Base-by-base conservation (phyloP, 1,140 invertebrate genomes). In the Gonioctena quinquepunctata region DNA sequence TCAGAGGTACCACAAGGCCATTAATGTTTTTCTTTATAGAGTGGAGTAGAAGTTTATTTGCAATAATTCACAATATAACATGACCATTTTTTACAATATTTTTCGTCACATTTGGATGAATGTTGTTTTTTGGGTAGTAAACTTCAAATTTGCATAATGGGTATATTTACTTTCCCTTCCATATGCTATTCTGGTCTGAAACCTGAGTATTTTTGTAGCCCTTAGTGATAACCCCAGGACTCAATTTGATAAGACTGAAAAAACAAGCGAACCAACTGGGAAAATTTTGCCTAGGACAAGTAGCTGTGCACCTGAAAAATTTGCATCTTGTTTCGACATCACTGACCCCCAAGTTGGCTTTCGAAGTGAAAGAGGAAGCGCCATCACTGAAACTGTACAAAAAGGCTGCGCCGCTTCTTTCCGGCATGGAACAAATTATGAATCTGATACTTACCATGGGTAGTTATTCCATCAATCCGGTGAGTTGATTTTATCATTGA, bases 341-440 rank as follows among this genome's bases (percentile, higher is more conserved):
- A 21, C 77, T 86, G 50, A 82, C 79, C 66, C 85, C 85, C 18
- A 79, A 83, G 69, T 76, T 89, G 5, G 81, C 81, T 42, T 85
- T 90, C 48, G 82, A 88, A 75, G 86, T 91, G 2, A 84, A 85
- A 3, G 86, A 87, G 71, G 87, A 88, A 56, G 83, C 85, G 33
- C 86, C 87, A 16, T 85, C 82, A 5, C 78, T 87, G 63, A 82
- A 86, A 54, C 79, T 87, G 8, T 84, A 90, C 66, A 82, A 83
- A 72, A 77, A 80, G 60, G 84, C 83, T 19, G 81, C 85, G 73
- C 81, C 85, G 73, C 82, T 93, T 26, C 84, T 93, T 5, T 89
- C 90, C 0, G 92, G 91, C 5, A 84, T 93, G 64, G 86, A 89
- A 72, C 91, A 93, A 79, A 84, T 87, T 26, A 89, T 92, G 81